Evolutionary conservation across 2,888 invertebrate genomes (phyloP), one percentile per base, ranked within the genome.

Genomic region (Chrysolina americana): DNA sequence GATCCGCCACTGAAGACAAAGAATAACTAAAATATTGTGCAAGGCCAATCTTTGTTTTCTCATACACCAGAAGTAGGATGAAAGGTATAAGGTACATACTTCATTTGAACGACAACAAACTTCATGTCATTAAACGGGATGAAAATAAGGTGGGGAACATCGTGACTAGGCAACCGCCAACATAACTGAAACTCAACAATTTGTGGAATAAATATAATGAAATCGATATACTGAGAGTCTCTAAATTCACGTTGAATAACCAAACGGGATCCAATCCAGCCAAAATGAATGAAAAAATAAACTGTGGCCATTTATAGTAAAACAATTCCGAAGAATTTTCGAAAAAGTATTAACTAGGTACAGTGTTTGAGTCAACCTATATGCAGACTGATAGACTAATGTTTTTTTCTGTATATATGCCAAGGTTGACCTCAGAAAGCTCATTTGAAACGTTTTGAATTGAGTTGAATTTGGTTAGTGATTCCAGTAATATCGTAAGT

Each of bases 141-240:
- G 79, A 79, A 80, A 78, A 78, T 77, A 77, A 78, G 76, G 66
- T 74, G 77, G 76, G 73, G 77, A 76, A 76, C 75, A 71, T 78
- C 75, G 75, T 70, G 71, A 70, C 84, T 87, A 87, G 82, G 87
- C 87, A 85, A 86, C 86, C 81, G 87, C 87, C 83, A 87, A 86
- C 85, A 87, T 86, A 86, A 87, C 86, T 87, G 86, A 85, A 86
- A 87, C 81, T 80, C 78, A 82, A 84, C 72, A 79, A 80, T 71
- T 53, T 70, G 63, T 71, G 69, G 63, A 65, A 73, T 17, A 59
- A 70, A 70, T 48, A 70, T 64, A 50, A 50, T 64, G 47, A 59
- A 63, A 62, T 48, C n/a, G n/a, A 70, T 48, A 21, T 70, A 10
- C 11, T 71, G 17, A 44, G 5, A 44, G 8, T 17, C 36, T 44